Conservation (phyloP, 2,888 invertebrate species). For the Drosophila atripex region DNA sequence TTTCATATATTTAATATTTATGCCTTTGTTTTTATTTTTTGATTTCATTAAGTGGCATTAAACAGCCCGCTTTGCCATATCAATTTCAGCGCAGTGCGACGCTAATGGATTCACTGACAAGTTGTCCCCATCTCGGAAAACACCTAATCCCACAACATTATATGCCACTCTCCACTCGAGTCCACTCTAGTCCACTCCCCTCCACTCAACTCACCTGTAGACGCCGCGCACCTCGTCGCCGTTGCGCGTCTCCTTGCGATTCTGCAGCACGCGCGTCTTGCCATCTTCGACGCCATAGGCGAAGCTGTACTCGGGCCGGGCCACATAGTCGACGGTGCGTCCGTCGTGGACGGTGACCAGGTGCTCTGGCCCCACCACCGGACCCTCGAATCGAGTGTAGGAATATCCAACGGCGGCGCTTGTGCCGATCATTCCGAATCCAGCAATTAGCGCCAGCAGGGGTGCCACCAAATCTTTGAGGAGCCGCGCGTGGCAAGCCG, state of each 20-base stretch:
- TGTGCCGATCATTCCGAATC: slow-evolving; percentile 47
- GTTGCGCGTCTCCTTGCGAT: slow-evolving; percentile 89
- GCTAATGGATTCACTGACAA: slow-evolving; percentile 56
- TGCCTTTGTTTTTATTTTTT: neutral
- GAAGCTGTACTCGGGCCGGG: slow-evolving; percentile 90
- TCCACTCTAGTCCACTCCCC: neutral
- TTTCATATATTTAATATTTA: no score
- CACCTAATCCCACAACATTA: slow-evolving; percentile 8
- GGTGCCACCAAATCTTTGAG: slow-evolving; percentile 30
- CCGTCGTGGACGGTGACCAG: slow-evolving; percentile 82
- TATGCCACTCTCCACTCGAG: neutral
- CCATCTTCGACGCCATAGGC: slow-evolving; percentile 91
- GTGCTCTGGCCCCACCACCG: slow-evolving; percentile 87
- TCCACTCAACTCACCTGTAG: slow-evolving; percentile 85
- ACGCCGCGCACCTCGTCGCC: slow-evolving; percentile 90
- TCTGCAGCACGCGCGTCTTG: slow-evolving; percentile 89
- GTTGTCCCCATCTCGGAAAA: slow-evolving; percentile 14
- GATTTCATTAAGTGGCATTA: slow-evolving; percentile 4
- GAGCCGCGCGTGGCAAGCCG: slow-evolving; percentile 44
- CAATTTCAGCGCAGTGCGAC: slow-evolving; percentile 39
- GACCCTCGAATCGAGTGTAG: slow-evolving; percentile 89
- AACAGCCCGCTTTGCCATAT: slow-evolving; percentile 14
- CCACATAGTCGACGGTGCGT: slow-evolving; percentile 88
- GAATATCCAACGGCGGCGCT: slow-evolving; percentile 86
- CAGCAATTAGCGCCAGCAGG: slow-evolving; percentile 49